Evolutionary conservation across 2,888 invertebrate species (phyloP), one percentile per base, ranked within the genome.

Genomic region (Caenorhabditis sulstoni): DNA sequence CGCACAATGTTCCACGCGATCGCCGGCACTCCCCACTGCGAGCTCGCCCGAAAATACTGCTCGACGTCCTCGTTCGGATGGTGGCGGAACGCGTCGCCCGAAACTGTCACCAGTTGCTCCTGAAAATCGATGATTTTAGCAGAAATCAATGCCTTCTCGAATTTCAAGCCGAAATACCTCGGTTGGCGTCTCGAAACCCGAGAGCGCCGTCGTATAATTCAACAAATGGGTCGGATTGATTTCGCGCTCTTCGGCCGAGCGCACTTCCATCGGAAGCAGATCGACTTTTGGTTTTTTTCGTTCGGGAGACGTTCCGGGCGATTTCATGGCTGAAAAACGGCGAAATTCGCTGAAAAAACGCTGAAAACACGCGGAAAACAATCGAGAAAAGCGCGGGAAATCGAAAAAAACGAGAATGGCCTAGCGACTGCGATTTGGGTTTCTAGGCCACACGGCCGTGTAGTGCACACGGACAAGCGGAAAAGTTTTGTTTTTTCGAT

Each of bases 11-110:
- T 62, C 74, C 75, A 79, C 9, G 75, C 53, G 39, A 79, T 75
- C 4, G 79, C 79, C 2, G 79, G 75, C 23, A 79, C 70, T 45
- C 79, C 79, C 79, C 79, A 79, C 14, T 52, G 61, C 18, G 79
- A 53, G 50, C 79, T 79, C 14, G 61, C 75, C 16, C 23, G n/a
- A 41, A 79, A 79, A 23, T 79, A 79, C 14, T 75, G 37, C 37
- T 79, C 79, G 14, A 79, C 70, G 37, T 79, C 66, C 39, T 75
- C 53, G 35, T 70, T 70, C 18, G 79, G 79, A 70, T 79, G 70
- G 18, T 61, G 70, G 16, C 74, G 65, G 52, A 79, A 75, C 1
- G 2, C 16, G 16, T 68, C 65, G 3, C 50, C 55, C 8, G 37
- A 39, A 2, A 47, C 35, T 4, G 45, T 44, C 1, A 62, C 29